phyloP scores from a whole-genome alignment of 2,113 vertebrate species.

The Pipa parva region DNA sequence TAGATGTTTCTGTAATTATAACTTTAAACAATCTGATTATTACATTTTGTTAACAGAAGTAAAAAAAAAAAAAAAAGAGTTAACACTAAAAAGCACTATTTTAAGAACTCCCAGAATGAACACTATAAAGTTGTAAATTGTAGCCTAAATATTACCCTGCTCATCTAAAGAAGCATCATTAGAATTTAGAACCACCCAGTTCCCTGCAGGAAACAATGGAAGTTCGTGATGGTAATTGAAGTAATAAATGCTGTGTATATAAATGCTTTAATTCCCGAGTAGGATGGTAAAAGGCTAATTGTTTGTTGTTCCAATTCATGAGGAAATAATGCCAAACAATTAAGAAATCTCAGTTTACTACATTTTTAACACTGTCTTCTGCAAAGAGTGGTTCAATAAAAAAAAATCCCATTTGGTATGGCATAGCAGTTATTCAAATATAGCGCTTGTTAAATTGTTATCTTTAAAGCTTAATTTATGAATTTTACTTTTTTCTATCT shows the following conservation, averaged over 20 bases:
- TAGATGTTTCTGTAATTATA: neutral
- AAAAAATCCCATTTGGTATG: no score
- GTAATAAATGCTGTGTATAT: conserved; percentile 31
- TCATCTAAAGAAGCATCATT: conserved; percentile 14
- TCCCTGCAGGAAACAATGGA: conserved; percentile 11
- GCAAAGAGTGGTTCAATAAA: conserved; percentile 9
- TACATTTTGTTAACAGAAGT: neutral
- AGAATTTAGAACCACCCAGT: conserved; percentile 23
- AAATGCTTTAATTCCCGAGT: conserved; percentile 30
- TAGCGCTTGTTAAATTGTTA: no score
- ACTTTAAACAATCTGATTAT: neutral
- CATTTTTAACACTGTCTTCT: conserved; percentile 23
- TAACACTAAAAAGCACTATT: neutral
- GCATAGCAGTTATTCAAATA: no score
- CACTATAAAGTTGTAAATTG: conserved; percentile 12
- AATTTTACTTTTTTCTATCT: no score
- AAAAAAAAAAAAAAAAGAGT: neutral
- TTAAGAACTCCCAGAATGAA: neutral
- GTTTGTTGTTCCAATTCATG: conserved; percentile 18
- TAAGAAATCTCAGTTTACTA: conserved; percentile 13
- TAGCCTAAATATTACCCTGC: conserved; percentile 10
- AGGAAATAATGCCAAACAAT: conserved; percentile 27
- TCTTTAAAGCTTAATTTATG: no score
- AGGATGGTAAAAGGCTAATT: conserved; percentile 33
- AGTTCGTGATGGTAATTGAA: conserved; percentile 28